A percentile compares a stretch with the other conserved stretches of the same genome.
phyloP scores from a whole-genome alignment of 1,140 invertebrate species.

The Papilio polytes region DNA sequence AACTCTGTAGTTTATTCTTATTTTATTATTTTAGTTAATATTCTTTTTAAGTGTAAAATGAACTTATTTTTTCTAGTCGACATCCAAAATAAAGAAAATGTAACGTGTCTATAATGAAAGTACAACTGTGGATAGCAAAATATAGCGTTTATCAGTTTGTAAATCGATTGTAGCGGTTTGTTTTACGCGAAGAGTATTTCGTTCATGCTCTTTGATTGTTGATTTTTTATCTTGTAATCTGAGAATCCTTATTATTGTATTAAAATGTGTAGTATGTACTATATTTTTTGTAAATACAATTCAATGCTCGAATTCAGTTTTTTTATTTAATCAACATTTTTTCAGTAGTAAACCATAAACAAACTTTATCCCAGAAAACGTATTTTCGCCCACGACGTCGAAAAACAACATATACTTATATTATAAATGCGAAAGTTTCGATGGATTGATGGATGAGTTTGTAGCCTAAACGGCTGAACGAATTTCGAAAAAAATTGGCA shows the following conservation, averaged over 20 bases:
- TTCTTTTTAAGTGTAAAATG: not conserved
- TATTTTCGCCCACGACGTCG: no score
- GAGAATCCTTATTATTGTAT: not conserved
- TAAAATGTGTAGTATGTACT: not conserved
- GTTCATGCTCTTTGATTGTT: constrained; percentile 7
- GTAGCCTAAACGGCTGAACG: no score
- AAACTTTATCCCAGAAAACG: no score
- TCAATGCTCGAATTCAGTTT: constrained; percentile 43
- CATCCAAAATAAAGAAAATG: constrained; percentile 27
- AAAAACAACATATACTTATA: no score
- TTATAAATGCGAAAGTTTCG: no score
- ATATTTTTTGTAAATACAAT: constrained; percentile 27
- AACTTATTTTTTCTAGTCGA: constrained; percentile 20
- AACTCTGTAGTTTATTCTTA: not conserved
- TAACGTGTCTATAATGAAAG: not conserved
- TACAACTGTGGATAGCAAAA: not conserved
- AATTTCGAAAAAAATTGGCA: no score
- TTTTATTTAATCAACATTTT: not conserved
- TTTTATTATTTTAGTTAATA: not conserved
- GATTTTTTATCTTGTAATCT: not conserved
- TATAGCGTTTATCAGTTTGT: not conserved
- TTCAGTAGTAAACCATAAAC: no score
- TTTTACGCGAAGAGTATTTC: not conserved
- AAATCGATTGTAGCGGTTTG: not conserved
- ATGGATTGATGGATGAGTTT: no score